Conservation (phyloP, 2,888 invertebrate species). For the Griposia aprilina region DNA sequence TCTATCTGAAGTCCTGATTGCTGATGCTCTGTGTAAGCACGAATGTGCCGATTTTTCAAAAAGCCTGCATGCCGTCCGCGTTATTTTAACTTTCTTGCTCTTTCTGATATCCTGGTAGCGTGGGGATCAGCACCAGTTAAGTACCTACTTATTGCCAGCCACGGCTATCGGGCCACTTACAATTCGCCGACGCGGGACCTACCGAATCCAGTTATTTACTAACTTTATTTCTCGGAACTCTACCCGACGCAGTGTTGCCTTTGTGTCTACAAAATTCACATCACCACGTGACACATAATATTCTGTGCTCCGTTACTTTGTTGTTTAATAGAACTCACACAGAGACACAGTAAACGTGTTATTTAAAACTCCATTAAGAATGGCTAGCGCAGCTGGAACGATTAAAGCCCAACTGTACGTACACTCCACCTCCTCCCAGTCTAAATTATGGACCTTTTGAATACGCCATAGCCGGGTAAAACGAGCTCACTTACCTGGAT, state of each 20-base stretch:
- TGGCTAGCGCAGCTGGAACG: constrained; percentile 57
- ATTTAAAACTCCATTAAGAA: constrained; percentile 63
- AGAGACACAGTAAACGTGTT: constrained; percentile 47
- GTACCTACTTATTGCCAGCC: constrained; percentile 25
- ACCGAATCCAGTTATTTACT: constrained; percentile 14
- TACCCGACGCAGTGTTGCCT: neutral
- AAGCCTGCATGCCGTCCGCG: constrained; percentile 11
- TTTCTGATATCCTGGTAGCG: constrained; percentile 13
- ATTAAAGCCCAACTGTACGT: constrained; percentile 52
- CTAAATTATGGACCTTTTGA: constrained; percentile 60
- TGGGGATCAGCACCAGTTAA: neutral
- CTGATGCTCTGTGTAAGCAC: constrained; percentile 18
- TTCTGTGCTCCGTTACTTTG: constrained; percentile 22
- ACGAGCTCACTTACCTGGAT: constrained; percentile 51
- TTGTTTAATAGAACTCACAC: constrained; percentile 34
- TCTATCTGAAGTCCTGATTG: neutral
- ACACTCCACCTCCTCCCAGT: constrained; percentile 39
- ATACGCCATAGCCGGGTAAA: constrained; percentile 53
- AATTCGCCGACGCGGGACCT: neutral
- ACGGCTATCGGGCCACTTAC: constrained; percentile 1
- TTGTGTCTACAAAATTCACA: constrained; percentile 26
- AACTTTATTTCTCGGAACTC: constrained; percentile 13
- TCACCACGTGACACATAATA: constrained; percentile 23
- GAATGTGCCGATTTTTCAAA: constrained; percentile 25
- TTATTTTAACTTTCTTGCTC: constrained; percentile 34